phyloP scores from a whole-genome alignment of 2,113 vertebrate genomes.

The Urocynchramus pylzowi region DNA sequence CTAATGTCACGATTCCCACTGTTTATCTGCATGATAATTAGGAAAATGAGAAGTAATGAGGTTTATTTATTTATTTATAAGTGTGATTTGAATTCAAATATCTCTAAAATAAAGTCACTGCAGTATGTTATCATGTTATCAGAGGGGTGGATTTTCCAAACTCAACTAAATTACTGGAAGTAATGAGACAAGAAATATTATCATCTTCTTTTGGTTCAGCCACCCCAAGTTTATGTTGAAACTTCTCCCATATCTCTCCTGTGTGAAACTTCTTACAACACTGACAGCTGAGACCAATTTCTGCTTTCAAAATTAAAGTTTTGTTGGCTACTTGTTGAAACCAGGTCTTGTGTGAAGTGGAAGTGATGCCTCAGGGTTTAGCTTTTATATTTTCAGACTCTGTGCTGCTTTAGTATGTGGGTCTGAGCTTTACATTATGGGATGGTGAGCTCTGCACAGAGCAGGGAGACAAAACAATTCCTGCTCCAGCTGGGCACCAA shows the following conservation, averaged over 20 bases:
- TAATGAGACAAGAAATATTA: not conserved
- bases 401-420: not conserved
- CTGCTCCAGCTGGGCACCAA: not conserved
- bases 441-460: not conserved
- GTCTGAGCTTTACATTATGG: not conserved
- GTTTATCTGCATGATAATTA: constrained; percentile 79
- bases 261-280: not conserved
- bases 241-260: not conserved
- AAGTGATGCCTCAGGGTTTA: not conserved
- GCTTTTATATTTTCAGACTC: not conserved
- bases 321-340: not conserved
- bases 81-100: constrained; percentile 45
- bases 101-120: not conserved
- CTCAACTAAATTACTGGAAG: not conserved
- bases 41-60: constrained; percentile 66
- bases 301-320: not conserved
- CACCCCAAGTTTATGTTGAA: not conserved
- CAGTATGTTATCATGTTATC: not conserved
- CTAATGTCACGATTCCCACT: constrained; percentile 74
- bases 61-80: constrained; percentile 36
- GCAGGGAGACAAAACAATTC: no score
- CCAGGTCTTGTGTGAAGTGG: not conserved
- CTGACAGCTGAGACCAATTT: not conserved
- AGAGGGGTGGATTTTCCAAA: not conserved
- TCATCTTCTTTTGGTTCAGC: not conserved